Evolutionary conservation across 2,888 invertebrate species (phyloP).

Genomic region (Drosophila barbarae): DNA sequence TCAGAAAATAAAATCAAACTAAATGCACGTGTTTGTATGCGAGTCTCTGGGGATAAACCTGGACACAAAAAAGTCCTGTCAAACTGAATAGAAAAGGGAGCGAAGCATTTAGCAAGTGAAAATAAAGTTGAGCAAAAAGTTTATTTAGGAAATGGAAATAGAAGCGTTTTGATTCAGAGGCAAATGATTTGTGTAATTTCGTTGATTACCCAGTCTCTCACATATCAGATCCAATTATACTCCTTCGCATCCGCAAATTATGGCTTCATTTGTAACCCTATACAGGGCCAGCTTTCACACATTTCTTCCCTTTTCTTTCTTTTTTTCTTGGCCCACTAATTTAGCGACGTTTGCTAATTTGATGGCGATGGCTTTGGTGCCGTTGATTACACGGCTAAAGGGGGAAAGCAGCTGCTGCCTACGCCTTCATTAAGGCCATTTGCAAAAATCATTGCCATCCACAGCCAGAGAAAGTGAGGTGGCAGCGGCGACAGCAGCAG

Average conservation of each 20-base stretch:
- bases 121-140: slow-evolving; percentile 37
- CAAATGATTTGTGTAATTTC: slow-evolving; percentile 10
- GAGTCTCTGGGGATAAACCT: slow-evolving; percentile 25
- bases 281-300: slow-evolving; percentile 5
- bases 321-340: slow-evolving; percentile 28
- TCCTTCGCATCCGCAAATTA: slow-evolving; percentile 30
- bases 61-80: slow-evolving; percentile 18
- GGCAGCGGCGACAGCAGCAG: background rate
- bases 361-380: slow-evolving; percentile 46
- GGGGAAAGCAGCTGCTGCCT: slow-evolving; percentile 24
- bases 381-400: slow-evolving; percentile 53
- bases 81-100: slow-evolving; percentile 1
- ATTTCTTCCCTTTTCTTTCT: background rate
- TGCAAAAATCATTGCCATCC: slow-evolving; percentile 45
- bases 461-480: slow-evolving; percentile 15
- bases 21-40: slow-evolving; percentile 33
- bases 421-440: slow-evolving; percentile 63
- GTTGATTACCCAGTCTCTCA: slow-evolving; percentile 27
- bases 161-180: slow-evolving; percentile 5
- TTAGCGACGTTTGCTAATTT: slow-evolving; percentile 51
- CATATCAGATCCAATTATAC: slow-evolving; percentile 34
- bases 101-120: slow-evolving; percentile 43
- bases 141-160: slow-evolving; percentile 13
- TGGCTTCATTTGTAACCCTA: slow-evolving; percentile 42
- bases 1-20: slow-evolving; percentile 42